phyloP scores from a whole-genome alignment of 2,888 invertebrate genomes.

The Patella pellucida region DNA sequence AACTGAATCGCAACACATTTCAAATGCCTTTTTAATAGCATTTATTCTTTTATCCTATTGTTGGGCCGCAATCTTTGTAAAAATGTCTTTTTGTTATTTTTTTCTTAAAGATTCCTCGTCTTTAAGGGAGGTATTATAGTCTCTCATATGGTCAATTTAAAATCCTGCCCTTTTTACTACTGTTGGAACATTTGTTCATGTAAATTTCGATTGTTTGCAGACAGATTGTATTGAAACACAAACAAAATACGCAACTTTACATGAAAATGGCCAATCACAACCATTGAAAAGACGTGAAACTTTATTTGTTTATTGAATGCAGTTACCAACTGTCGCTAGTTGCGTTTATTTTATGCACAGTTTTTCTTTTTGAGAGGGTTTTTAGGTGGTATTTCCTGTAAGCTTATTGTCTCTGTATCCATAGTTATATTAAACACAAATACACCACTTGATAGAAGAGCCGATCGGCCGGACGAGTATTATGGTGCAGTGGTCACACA shows the following conservation, averaged over 20 bases:
- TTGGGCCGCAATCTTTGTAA: no score
- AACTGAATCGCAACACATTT: background rate
- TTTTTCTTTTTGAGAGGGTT: background rate
- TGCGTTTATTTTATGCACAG: background rate
- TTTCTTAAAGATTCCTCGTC: no score
- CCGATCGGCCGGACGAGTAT: no score
- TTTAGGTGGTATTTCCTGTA: conserved; percentile 1
- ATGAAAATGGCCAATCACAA: background rate
- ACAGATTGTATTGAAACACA: background rate
- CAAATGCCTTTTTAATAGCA: conserved; percentile 1
- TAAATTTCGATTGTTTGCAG: background rate
- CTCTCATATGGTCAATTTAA: background rate
- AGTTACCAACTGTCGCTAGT: background rate
- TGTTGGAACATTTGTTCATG: conserved; percentile 10
- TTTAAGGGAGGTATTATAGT: no score
- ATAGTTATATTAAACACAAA: no score
- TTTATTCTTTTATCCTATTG: background rate
- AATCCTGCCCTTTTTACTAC: background rate
- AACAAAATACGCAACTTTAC: conserved; percentile 4
- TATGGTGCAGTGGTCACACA: conserved; percentile 3
- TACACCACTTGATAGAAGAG: background rate
- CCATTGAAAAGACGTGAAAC: background rate
- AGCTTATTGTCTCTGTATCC: background rate
- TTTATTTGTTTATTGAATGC: background rate
- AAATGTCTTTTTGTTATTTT: no score